phyloP scores from a whole-genome alignment of 2,888 invertebrate genomes.

The Drosophila fungiperda region DNA sequence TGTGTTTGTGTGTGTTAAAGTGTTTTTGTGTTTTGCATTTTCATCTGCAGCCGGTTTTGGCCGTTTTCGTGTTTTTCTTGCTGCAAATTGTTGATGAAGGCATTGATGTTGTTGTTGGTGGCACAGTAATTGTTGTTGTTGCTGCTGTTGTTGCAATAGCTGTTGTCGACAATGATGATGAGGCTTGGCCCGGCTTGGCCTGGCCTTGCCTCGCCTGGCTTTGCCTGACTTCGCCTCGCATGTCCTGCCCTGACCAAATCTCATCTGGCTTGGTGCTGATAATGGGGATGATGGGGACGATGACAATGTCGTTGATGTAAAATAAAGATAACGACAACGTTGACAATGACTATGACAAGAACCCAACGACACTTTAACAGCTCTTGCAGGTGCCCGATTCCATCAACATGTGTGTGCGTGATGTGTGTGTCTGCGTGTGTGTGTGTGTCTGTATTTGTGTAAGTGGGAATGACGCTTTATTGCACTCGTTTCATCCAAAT shows the following conservation, averaged over 20 bases:
- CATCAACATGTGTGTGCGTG: constrained; percentile 2
- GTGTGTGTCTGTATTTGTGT: background rate
- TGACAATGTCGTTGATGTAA: constrained; percentile 77
- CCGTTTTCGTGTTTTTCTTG: constrained; percentile 58
- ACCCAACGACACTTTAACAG: constrained; percentile 78
- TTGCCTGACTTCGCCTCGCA: constrained; percentile 13
- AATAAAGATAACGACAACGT: constrained; percentile 80
- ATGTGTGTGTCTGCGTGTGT: background rate
- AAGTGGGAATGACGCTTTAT: background rate
- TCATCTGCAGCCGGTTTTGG: constrained; percentile 54
- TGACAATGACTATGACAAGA: constrained; percentile 79
- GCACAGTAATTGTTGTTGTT: constrained; percentile 35
- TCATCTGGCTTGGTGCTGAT: background rate
- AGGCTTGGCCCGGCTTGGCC: constrained; percentile 31
- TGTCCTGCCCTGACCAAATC: constrained; percentile 13
- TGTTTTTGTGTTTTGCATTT: constrained; percentile 52
- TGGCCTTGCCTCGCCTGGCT: constrained; percentile 6
- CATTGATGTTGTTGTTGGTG: constrained; percentile 54
- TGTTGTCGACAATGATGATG: constrained; percentile 70
- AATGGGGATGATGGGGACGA: constrained; percentile 55
- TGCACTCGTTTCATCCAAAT: background rate
- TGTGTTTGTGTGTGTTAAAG: constrained; percentile 31
- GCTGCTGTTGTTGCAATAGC: constrained; percentile 42
- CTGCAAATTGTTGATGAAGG: constrained; percentile 79
- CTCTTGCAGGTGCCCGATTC: constrained; percentile 69